A percentile compares a stretch with the other conserved stretches of the same genome.
phyloP scores from a whole-genome alignment of 2,888 invertebrate genomes.

The Ptychoptera albimana region DNA sequence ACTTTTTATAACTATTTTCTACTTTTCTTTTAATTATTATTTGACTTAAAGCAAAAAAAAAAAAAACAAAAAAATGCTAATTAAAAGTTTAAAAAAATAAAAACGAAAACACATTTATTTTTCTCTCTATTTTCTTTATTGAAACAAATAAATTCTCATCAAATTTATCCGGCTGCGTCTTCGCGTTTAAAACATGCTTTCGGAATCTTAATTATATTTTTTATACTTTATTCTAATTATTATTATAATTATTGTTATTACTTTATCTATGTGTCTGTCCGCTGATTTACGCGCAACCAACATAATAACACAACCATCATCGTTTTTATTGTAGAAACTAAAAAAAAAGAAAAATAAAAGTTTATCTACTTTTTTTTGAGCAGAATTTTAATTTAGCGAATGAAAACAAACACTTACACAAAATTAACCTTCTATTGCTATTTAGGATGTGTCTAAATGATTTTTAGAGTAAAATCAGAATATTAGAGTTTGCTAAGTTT shows the following conservation, averaged over 20 bases:
- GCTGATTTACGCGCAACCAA: constrained; percentile 26
- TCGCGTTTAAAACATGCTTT: constrained; percentile 3
- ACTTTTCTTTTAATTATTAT: not conserved
- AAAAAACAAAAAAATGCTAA: not conserved
- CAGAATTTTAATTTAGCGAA: too few relatives aligned
- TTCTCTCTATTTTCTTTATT: not conserved
- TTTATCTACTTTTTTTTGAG: too few relatives aligned
- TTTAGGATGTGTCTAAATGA: too few relatives aligned
- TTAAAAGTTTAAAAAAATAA: not conserved
- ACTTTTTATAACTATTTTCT: not conserved
- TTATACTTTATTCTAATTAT: constrained; percentile 1
- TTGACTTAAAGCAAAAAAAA: too few relatives aligned
- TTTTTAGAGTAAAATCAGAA: too few relatives aligned
- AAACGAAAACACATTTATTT: not conserved
- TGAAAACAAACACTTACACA: too few relatives aligned
- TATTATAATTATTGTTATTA: not conserved
- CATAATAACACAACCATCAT: constrained; percentile 6
- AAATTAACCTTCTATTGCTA: too few relatives aligned
- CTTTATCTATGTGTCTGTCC: constrained; percentile 18
- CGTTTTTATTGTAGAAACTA: not conserved
- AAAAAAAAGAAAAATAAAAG: too few relatives aligned
- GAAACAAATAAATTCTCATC: constrained; percentile 2
- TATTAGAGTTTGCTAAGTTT: too few relatives aligned
- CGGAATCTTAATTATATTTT: constrained; percentile 16
- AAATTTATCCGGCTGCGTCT: constrained; percentile 8